These are phyloP conservation scores for Chionoecetes opilio DNA, from an alignment of 1,140 invertebrate species.

Conservation along the genomic window DNA sequence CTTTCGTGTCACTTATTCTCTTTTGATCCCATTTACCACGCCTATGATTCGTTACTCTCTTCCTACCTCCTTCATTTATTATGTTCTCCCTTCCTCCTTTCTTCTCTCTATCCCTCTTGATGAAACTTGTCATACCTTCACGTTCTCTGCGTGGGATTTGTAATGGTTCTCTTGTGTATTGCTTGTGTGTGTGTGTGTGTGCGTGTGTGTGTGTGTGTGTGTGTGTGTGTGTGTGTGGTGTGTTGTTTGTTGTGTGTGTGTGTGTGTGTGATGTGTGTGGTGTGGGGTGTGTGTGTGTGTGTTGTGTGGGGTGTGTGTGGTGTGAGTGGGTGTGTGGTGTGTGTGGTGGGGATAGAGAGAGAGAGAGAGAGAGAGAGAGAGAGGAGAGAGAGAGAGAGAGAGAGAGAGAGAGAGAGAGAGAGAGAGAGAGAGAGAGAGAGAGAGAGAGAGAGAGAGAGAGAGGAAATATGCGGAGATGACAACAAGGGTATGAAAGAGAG, in stretches of 20 bases:
- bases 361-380: neutral
- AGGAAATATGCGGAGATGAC: neutral
- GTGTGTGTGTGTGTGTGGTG: neutral
- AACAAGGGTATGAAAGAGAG: neutral
- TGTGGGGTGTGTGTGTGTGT: too few relatives aligned
- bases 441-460: neutral
- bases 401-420: too few relatives aligned
- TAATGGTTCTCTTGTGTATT: neutral
- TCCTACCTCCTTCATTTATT: neutral
- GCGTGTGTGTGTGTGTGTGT: conserved; percentile 24
- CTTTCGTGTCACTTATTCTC: neutral
- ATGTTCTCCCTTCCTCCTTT: neutral
- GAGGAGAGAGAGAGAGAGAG: too few relatives aligned
- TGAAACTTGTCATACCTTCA: neutral
- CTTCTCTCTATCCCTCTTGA: neutral
- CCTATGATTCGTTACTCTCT: neutral
- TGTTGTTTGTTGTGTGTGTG: too few relatives aligned
- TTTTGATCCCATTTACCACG: neutral
- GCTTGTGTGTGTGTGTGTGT: conserved; percentile 21
- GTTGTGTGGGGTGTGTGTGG: too few relatives aligned
- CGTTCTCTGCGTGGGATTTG: neutral
- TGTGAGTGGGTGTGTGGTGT: too few relatives aligned
- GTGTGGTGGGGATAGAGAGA: neutral
- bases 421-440: too few relatives aligned
- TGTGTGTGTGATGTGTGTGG: too few relatives aligned